These are phyloP conservation scores for Hestina assimilis DNA, from an alignment of 1,140 invertebrate species.

Conservation along the genomic window DNA sequence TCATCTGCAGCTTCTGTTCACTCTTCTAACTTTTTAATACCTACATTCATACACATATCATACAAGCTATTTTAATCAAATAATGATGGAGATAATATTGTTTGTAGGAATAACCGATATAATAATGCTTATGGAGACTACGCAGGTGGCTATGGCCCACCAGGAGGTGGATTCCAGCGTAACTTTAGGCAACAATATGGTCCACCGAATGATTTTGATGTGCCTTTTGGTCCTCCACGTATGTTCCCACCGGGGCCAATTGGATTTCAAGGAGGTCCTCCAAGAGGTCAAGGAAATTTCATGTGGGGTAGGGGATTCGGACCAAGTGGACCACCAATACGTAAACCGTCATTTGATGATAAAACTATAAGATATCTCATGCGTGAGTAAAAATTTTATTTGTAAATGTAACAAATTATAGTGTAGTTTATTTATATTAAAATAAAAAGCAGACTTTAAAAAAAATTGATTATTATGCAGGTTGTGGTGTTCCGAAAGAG, in stretches of 20 bases:
- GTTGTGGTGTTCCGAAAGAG: slow-evolving; percentile 52
- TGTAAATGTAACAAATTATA: no score
- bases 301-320: slow-evolving; percentile 45
- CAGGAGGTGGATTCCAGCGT: slow-evolving; percentile 15
- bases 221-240: slow-evolving; percentile 23
- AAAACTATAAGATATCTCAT: slow-evolving; percentile 37
- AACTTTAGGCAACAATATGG: slow-evolving; percentile 17
- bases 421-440: no score
- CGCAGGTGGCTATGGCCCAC: slow-evolving; percentile 48
- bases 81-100: slow-evolving; percentile 7
- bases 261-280: slow-evolving; percentile 15
- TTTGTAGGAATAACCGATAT: slow-evolving; percentile 39
- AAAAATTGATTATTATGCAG: slow-evolving; percentile 34
- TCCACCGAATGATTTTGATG: slow-evolving; percentile 21
- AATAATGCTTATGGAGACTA: slow-evolving; percentile 59
- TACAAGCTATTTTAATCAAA: no score
- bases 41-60: no score
- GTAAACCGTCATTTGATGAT: slow-evolving; percentile 23
- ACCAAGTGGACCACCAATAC: slow-evolving; percentile 36
- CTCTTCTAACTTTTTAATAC: no score
- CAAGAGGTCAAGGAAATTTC: slow-evolving; percentile 22
- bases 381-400: slow-evolving; percentile 31
- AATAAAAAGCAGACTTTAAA: no score
- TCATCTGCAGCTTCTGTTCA: no score
- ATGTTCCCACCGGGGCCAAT: slow-evolving; percentile 1